Evolutionary conservation across 2,797 vertebrate genomes (phyloP).

Genomic region (Knipowitschia caucasica): DNA sequence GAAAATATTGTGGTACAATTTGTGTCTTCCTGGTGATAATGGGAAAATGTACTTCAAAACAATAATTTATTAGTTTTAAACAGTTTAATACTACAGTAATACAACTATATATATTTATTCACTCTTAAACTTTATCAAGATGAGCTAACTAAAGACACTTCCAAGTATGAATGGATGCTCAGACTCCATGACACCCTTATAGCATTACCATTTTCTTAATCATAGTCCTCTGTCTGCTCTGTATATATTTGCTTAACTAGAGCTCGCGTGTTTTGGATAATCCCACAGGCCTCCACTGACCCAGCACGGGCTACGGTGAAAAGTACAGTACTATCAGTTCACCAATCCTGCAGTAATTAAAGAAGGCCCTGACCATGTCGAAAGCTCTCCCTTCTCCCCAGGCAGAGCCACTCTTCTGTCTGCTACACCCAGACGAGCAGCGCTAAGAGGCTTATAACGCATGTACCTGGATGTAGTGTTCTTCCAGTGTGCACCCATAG

Average conservation of each 20-base stretch:
- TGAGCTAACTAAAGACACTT: neutral
- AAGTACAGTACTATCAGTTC: conserved; percentile 67
- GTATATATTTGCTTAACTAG: conserved; percentile 26
- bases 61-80: neutral
- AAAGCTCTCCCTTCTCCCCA: conserved; percentile 55
- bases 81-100: neutral
- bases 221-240: conserved; percentile 20
- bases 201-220: conserved; percentile 5
- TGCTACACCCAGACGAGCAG: conserved; percentile 64
- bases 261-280: conserved; percentile 53
- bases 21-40: too few species aligned
- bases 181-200: neutral
- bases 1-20: neutral
- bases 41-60: too few species aligned
- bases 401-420: conserved; percentile 67
- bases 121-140: neutral
- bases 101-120: too few species aligned
- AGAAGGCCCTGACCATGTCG: conserved; percentile 74
- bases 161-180: neutral
- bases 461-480: conserved; percentile 45
- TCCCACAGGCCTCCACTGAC: conserved; percentile 69
- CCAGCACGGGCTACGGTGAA: conserved; percentile 53
- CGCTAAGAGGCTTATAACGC: conserved; percentile 74
- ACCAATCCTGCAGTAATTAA: conserved; percentile 74
- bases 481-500: conserved; percentile 31